A percentile compares a stretch with the other conserved stretches of the same genome.
Conservation (phyloP, 2,113 vertebrate species). For the Pomatorhinus ruficollis region DNA sequence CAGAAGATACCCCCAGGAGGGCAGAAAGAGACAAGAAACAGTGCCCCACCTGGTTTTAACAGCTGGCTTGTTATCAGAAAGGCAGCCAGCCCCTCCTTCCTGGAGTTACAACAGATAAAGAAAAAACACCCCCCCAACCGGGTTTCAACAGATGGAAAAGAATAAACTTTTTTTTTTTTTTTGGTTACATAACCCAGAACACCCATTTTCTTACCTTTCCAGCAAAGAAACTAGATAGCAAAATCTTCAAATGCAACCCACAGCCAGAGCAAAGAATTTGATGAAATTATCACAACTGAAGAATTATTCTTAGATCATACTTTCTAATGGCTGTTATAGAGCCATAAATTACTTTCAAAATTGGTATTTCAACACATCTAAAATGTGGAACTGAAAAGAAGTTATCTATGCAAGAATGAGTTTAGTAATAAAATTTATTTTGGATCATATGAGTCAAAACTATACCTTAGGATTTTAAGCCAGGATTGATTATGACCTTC, state of each 20-base stretch:
- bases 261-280: not conserved
- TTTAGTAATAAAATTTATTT: not conserved
- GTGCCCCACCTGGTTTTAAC: too few species aligned
- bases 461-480: not conserved
- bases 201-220: not conserved
- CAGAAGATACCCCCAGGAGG: too few species aligned
- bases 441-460: not conserved
- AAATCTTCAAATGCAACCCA: not conserved
- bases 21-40: too few species aligned
- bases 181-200: too few species aligned
- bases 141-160: too few species aligned
- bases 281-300: not conserved
- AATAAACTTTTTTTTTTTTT: too few species aligned
- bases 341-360: not conserved
- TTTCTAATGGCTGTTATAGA: not conserved
- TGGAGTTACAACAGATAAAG: too few species aligned
- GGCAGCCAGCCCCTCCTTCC: too few species aligned
- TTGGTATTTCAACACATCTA: not conserved
- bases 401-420: not conserved
- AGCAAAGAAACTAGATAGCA: not conserved
- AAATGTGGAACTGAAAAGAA: not conserved
- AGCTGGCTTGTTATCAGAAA: too few species aligned
- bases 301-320: not conserved
- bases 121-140: too few species aligned
- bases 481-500: not conserved